A percentile compares a stretch with the other conserved stretches of the same genome.
phyloP scores from a whole-genome alignment of 2,797 vertebrate genomes.

The Takifugu ocellatus region DNA sequence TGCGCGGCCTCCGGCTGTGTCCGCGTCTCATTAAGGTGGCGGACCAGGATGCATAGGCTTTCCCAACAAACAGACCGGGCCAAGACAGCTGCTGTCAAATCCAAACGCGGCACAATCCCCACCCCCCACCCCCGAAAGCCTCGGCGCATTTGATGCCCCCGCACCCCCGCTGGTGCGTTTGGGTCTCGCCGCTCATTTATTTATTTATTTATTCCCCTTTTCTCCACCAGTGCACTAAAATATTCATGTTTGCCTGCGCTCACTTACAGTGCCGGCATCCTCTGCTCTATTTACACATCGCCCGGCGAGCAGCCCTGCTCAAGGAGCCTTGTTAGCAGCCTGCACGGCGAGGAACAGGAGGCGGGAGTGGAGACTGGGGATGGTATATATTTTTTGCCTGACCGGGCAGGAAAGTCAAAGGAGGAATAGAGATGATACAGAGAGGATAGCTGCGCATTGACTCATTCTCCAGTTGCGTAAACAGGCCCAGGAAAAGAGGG shows the following conservation, averaged over 20 bases:
- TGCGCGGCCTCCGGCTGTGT: conserved; percentile 51
- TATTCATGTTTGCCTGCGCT: conserved; percentile 24
- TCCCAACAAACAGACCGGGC: conserved; percentile 31
- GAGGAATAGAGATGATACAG: conserved; percentile 13
- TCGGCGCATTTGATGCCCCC: too few species aligned
- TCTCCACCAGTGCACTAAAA: conserved; percentile 9
- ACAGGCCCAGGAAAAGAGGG: conserved; percentile 21
- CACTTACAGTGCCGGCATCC: conserved; percentile 34
- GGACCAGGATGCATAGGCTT: conserved; percentile 27
- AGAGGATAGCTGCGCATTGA: conserved; percentile 18
- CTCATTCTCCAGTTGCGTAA: conserved; percentile 7
- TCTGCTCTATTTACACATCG: conserved; percentile 38
- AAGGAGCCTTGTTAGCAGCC: conserved; percentile 48
- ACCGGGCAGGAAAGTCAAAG: conserved; percentile 9
- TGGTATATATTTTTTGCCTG: conserved; percentile 5
- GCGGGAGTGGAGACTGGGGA: conserved; percentile 3
- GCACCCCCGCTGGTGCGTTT: too few species aligned
- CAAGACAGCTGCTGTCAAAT: conserved; percentile 31
- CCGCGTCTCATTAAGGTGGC: conserved; percentile 59
- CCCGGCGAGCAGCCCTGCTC: not conserved
- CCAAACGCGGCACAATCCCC: conserved; percentile 11
- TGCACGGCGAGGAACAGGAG: conserved; percentile 21
- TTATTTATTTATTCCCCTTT: not conserved
- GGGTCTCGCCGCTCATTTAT: too few species aligned
- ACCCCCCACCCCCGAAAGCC: too few species aligned